phyloP scores from a whole-genome alignment of 2,113 vertebrate species.

The Synodontis membranacea region DNA sequence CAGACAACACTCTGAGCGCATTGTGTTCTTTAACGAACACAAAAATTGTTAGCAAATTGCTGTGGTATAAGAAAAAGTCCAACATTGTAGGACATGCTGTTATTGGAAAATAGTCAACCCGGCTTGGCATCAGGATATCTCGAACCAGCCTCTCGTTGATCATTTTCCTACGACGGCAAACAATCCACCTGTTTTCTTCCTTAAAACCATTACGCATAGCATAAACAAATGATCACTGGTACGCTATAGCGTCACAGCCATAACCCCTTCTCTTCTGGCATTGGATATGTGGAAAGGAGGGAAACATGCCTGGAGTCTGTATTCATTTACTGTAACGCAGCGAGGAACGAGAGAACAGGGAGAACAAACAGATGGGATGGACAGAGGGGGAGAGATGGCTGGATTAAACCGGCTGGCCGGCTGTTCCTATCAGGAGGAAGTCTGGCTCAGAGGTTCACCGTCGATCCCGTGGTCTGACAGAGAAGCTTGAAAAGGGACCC shows the following conservation, averaged over 20 bases:
- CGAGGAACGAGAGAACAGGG: constrained; percentile 15
- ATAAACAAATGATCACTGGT: background rate
- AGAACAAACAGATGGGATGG: constrained; percentile 37
- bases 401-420: constrained; percentile 11
- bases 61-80: background rate
- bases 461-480: constrained; percentile 16
- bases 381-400: constrained; percentile 16
- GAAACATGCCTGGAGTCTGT: constrained; percentile 35
- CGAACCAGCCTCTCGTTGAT: background rate
- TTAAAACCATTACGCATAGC: background rate
- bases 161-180: background rate
- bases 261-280: background rate
- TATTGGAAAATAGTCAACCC: background rate
- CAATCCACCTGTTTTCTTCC: background rate
- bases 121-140: background rate
- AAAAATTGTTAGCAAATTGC: background rate
- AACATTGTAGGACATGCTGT: background rate
- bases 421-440: constrained; percentile 18
- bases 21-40: background rate
- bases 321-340: constrained; percentile 28
- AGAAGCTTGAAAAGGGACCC: background rate
- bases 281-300: constrained; percentile 6
- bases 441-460: constrained; percentile 40
- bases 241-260: background rate
- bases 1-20: background rate